Conservation (phyloP, 2,113 vertebrate species). For the Chaenocephalus aceratus region DNA sequence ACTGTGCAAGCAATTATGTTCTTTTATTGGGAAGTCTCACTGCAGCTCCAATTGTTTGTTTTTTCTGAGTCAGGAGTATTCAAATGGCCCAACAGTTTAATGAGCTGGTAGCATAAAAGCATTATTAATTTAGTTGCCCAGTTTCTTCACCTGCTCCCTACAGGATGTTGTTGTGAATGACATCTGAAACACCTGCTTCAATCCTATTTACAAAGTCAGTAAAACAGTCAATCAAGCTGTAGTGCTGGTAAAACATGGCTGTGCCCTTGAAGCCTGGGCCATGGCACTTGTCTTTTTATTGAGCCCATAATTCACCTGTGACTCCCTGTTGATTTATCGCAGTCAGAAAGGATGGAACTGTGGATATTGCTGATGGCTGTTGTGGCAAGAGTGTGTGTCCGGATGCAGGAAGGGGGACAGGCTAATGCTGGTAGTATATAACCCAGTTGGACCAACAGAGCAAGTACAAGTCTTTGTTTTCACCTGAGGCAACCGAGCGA, state of each 20-base stretch:
- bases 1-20: slow-evolving; percentile 32
- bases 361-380: slow-evolving; percentile 42
- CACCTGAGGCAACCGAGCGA: slow-evolving; percentile 44
- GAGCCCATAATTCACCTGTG: slow-evolving; percentile 71
- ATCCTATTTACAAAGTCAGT: slow-evolving; percentile 68
- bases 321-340: slow-evolving; percentile 71
- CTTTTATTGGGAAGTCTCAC: slow-evolving; percentile 43
- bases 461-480: slow-evolving; percentile 47
- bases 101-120: slow-evolving; percentile 55
- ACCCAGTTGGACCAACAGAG: slow-evolving; percentile 42
- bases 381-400: slow-evolving; percentile 20
- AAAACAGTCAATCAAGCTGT: slow-evolving; percentile 68
- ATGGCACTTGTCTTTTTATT: slow-evolving; percentile 62
- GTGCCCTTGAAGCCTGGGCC: slow-evolving; percentile 60
- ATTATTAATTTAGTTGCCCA: slow-evolving; percentile 47
- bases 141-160: slow-evolving; percentile 70
- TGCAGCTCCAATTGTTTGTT: background rate
- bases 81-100: slow-evolving; percentile 60
- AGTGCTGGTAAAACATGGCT: slow-evolving; percentile 64
- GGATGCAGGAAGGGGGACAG: slow-evolving; percentile 24
- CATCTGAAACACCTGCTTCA: slow-evolving; percentile 56
- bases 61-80: slow-evolving; percentile 38
- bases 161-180: slow-evolving; percentile 31
- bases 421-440: slow-evolving; percentile 71
- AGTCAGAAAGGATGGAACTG: slow-evolving; percentile 19